These are phyloP conservation scores for Pocillopora grandis DNA, from an alignment of 92 coral and sea anemone species.

Conservation along the genomic window DNA sequence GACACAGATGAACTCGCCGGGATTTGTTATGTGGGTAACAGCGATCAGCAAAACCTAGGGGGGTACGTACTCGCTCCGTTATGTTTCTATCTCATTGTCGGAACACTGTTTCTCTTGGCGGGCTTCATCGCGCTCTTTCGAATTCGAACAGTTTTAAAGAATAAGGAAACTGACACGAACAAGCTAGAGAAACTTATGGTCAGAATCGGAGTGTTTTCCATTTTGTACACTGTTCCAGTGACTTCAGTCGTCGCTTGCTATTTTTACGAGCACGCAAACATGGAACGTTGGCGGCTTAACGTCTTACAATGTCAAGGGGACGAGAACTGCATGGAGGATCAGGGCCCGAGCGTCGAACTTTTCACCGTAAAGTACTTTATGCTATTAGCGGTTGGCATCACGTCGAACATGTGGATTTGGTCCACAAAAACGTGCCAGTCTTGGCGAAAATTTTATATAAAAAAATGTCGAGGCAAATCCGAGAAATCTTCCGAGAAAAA, in stretches of 20 bases:
- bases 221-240: constrained; percentile 93
- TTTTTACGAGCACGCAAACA: constrained; percentile 89
- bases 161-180: constrained; percentile 93
- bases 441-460: constrained; percentile 82
- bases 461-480: constrained; percentile 34
- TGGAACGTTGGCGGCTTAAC: constrained; percentile 73
- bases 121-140: constrained; percentile 96
- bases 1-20: constrained; percentile 97
- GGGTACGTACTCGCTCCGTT: constrained; percentile 91
- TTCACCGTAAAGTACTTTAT: constrained; percentile 91
- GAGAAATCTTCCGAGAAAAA: constrained; percentile 35
- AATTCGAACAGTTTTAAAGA: constrained; percentile 90
- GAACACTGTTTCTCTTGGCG: constrained; percentile 88
- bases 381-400: constrained; percentile 90
- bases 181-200: constrained; percentile 96
- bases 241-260: constrained; percentile 90
- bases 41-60: constrained; percentile 68
- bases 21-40: constrained; percentile 89
- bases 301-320: constrained; percentile 69
- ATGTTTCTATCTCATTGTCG: constrained; percentile 79
- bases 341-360: constrained; percentile 86
- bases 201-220: constrained; percentile 94
- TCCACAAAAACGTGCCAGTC: constrained; percentile 90
- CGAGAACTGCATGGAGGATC: constrained; percentile 54
- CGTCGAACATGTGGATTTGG: constrained; percentile 99